Conservation (phyloP, 2,113 vertebrate genomes). For the Caloenas nicobarica region DNA sequence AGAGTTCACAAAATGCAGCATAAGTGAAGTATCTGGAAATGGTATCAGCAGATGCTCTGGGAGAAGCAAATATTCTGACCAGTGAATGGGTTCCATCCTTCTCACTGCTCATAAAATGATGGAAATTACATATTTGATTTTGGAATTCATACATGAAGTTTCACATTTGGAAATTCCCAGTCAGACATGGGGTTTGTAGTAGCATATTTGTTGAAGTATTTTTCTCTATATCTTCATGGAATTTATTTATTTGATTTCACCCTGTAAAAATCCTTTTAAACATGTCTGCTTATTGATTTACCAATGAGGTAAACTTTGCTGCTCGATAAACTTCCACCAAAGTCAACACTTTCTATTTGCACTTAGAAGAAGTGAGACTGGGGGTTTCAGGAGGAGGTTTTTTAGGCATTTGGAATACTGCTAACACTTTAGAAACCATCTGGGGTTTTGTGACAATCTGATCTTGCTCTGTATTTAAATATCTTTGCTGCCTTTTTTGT, state of each 20-base stretch:
- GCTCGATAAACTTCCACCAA: background rate
- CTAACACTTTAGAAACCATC: background rate
- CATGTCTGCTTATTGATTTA: background rate
- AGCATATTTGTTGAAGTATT: background rate
- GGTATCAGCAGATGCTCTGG: background rate
- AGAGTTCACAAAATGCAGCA: background rate
- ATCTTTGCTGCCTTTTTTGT: background rate
- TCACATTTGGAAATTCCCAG: background rate
- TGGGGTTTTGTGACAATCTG: background rate
- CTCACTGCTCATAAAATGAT: background rate
- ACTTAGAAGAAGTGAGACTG: background rate
- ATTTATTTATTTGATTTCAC: background rate
- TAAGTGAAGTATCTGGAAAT: background rate
- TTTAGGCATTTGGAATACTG: background rate
- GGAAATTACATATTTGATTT: background rate
- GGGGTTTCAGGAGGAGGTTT: accelerated
- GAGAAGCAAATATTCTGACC: background rate
- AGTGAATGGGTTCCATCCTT: background rate
- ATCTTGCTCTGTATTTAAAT: background rate
- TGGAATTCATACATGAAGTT: background rate
- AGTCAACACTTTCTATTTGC: background rate
- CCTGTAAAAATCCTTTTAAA: background rate
- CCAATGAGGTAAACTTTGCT: background rate
- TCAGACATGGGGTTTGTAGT: background rate
- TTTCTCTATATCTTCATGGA: background rate